Base-by-base conservation (phyloP, 2,113 vertebrate genomes). In the Melanocharis versteri region DNA sequence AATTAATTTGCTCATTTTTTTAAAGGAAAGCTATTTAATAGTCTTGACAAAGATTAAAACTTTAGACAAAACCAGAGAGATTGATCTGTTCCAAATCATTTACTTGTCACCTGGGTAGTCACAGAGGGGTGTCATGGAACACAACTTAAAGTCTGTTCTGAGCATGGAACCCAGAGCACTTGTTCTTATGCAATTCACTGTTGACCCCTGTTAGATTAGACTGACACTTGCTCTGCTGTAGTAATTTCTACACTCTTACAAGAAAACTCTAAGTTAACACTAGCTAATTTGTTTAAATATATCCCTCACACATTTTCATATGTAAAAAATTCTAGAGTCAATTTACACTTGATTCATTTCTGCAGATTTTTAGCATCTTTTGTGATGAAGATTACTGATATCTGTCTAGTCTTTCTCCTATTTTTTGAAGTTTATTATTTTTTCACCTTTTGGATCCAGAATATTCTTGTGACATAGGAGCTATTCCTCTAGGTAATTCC, bases 241-340 rank as follows among this genome's bases (percentile, higher is more conserved):
- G 18, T 31, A 18, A 42, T 83, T 71, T 40, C 9, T 48, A 40
- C 18, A 19, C 4, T 24, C 7, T 57, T 48, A 10, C 1, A 42
- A 2, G 17, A 76, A 82, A 60, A 37, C 13, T 31, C 16, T 24
- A 44, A 77, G 17, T 1, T 57, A 16, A 11, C 17, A 22, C 4
- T 45, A 27, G 7, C 7, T 45, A 21, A 24, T 86, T 75, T 22
- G 15, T 47, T 62, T 58, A 35, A 87, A 83, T 47, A 13, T 4
- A 73, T 33, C 9, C 51, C 13, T 69, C 26, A 31, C 6, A 1
- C 1, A 39, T 81, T 90, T 64, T 45, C 20, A 35, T 24, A 17
- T 0, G 1, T 13, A 22, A 82, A 72, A 56, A 21, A 10, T 0
- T 16, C 7, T n/a, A 35, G 4, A 33, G 42, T 19, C 14, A 24